Base-by-base conservation (phyloP, 1,140 invertebrate genomes). In the Drosophila repleta region DNA sequence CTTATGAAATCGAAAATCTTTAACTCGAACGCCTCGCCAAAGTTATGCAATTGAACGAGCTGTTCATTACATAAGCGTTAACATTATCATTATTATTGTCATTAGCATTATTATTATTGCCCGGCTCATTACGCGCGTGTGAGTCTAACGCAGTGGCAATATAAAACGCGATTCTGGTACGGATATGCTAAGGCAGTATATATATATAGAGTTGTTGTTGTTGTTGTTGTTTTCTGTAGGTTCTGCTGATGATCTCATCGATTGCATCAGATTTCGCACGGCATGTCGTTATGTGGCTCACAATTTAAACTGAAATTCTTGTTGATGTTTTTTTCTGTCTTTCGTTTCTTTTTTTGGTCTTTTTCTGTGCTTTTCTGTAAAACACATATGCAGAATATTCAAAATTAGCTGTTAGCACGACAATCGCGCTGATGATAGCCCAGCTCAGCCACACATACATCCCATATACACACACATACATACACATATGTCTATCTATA, bases 201-300 rank as follows among this genome's bases (percentile, higher is more conserved):
- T 10, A 32, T 32, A 32, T 32, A 32, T 32, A 32, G 1, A 32
- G 11, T 13, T 6, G 3, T 46, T 35, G 17, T 39, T 32, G 29
- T 62, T 63, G 64, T 68, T 80, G 46, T 76, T 69, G 55, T 67
- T 53, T 61, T 64, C 41, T 55, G 51, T 73, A 72, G 73, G 63
- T 81, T 73, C 61, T 24, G 43, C 29, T 35, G 82, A 83, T 87
- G 82, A 87, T 88, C 82, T 87, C 82, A 87, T 88, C 82, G 82
- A 87, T 87, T 87, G 83, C 83, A 87, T 87, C 83, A 87, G 76
- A 88, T 89, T 87, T 87, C 83, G 76, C 79, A 88, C 83, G 78
- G 76, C 76, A 76, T 88, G 77, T 82, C 71, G 75, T 82, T 83
- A 83, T 82, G 79, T 84, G 79, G 75, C 66, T 52, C 74, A 61